Conservation (phyloP, 2,888 invertebrate genomes). For the Leucophenga maculata region DNA sequence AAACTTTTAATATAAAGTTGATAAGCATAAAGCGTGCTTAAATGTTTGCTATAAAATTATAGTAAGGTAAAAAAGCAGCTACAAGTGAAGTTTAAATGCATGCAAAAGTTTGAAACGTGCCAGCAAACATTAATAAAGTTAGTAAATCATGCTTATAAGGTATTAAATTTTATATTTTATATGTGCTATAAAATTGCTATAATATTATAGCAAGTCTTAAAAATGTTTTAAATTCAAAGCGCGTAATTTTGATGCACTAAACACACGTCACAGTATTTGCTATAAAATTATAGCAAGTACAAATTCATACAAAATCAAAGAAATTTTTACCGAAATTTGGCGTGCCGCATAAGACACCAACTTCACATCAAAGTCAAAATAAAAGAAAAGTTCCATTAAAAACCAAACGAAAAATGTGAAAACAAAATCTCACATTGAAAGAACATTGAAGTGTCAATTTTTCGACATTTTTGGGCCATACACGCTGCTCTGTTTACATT, state of each 20-base stretch:
- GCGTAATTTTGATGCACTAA: too few species aligned
- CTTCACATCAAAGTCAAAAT: conserved; percentile 8
- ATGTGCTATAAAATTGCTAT: neutral
- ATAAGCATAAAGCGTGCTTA: too few species aligned
- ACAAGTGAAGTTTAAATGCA: too few species aligned
- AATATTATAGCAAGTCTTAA: too few species aligned
- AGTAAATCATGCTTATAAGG: neutral
- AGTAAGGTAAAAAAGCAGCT: too few species aligned
- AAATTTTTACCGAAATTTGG: neutral
- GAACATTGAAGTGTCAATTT: conserved; percentile 47
- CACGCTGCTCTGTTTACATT: conserved; percentile 16
- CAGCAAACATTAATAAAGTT: too few species aligned
- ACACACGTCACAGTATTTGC: conserved; percentile 1
- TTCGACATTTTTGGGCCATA: conserved; percentile 47
- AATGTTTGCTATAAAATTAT: too few species aligned
- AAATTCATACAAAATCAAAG: neutral
- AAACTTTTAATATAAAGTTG: too few species aligned
- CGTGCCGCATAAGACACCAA: neutral
- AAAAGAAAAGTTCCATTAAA: neutral
- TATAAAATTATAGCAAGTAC: conserved; percentile 30
- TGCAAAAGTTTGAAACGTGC: too few species aligned
- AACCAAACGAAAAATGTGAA: neutral
- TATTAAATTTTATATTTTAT: neutral
- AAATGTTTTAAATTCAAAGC: too few species aligned
- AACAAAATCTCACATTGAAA: conserved; percentile 29